Percentiles rank a stretch among this genome's conserved stretches.
Evolutionary conservation across 2,888 invertebrate species (phyloP).

Genomic region (Rhagophthalmus giganteus): DNA sequence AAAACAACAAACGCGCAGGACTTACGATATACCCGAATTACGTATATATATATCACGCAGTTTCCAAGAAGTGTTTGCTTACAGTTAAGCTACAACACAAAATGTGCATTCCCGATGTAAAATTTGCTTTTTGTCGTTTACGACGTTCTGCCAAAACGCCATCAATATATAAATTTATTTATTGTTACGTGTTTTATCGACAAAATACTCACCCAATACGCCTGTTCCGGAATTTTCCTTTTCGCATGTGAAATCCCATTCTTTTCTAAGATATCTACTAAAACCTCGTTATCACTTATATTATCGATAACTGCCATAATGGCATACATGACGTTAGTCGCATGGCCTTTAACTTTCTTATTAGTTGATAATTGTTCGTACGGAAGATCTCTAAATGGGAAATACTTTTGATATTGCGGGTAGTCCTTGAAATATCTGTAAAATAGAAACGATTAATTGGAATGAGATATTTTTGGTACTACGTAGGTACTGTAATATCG

Average conservation of each 20-base stretch:
- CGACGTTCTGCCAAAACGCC: no score
- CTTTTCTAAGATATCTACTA: slow-evolving; percentile 57
- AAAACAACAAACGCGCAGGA: no score
- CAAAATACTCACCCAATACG: slow-evolving; percentile 30
- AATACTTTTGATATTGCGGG: slow-evolving; percentile 58
- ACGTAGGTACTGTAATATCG: no score
- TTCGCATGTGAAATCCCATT: slow-evolving; percentile 54
- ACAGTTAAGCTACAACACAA: no score
- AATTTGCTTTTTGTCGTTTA: no score
- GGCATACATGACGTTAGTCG: slow-evolving; percentile 56
- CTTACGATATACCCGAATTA: no score
- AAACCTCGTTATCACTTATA: slow-evolving; percentile 56
- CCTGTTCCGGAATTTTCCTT: slow-evolving; percentile 32
- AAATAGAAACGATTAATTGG: slow-evolving; percentile 5
- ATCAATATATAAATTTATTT: no score
- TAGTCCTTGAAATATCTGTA: slow-evolving; percentile 57
- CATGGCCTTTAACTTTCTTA: slow-evolving; percentile 59
- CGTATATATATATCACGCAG: no score
- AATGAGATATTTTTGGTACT: no score
- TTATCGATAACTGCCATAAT: slow-evolving; percentile 57
- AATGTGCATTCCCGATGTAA: no score
- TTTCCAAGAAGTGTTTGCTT: no score
- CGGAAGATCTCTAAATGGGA: slow-evolving; percentile 57
- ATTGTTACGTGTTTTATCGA: background rate
- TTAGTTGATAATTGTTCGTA: slow-evolving; percentile 54